A percentile compares a stretch with the other conserved stretches of the same genome.
phyloP scores from a whole-genome alignment of 1,140 invertebrate species.

The Zaprionus gabonicus region DNA sequence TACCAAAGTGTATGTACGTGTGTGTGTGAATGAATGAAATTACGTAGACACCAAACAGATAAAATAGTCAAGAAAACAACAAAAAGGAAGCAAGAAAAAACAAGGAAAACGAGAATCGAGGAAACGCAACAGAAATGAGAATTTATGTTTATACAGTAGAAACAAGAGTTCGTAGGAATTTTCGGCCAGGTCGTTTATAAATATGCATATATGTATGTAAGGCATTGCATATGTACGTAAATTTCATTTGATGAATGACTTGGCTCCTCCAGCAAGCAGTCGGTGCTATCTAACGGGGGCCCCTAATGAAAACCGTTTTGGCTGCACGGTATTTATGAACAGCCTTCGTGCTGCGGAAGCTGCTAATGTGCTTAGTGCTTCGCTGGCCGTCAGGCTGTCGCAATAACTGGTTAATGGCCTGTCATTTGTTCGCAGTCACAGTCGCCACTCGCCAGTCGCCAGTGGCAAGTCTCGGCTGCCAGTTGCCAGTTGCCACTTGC shows the following conservation, averaged over 20 bases:
- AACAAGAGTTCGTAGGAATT: constrained; percentile 44
- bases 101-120: constrained; percentile 65
- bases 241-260: constrained; percentile 5
- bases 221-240: constrained; percentile 6
- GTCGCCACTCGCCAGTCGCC: not conserved
- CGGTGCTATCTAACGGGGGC: not conserved
- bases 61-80: constrained; percentile 64
- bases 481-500: no score
- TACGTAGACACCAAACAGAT: constrained; percentile 56
- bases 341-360: constrained; percentile 64
- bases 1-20: not conserved
- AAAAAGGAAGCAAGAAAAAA: constrained; percentile 27
- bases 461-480: not conserved
- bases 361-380: constrained; percentile 78
- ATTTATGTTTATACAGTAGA: constrained; percentile 67
- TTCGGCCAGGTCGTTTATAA: constrained; percentile 60
- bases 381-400: constrained; percentile 64
- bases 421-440: constrained; percentile 62
- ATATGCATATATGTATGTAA: constrained; percentile 49
- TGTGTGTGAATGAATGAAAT: constrained; percentile 57
- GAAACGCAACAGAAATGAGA: constrained; percentile 79
- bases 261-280: not conserved
- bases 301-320: constrained; percentile 44
- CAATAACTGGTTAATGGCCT: constrained; percentile 75
- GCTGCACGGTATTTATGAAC: constrained; percentile 72